Conservation (phyloP, 2,113 vertebrate species). For the Chlamydotis undulata region DNA sequence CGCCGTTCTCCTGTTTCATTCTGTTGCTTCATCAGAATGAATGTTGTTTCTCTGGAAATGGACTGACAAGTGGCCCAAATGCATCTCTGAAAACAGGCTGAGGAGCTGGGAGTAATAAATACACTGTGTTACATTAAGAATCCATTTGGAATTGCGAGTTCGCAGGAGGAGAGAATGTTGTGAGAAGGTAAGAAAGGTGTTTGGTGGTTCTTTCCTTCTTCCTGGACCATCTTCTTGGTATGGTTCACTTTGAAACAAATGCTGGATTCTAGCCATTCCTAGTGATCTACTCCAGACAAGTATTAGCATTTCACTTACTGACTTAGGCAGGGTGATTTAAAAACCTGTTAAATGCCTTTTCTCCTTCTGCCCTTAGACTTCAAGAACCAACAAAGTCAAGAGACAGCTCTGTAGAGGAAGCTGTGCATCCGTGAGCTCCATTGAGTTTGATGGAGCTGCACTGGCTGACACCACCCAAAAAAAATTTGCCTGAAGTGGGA, state of each 20-base stretch:
- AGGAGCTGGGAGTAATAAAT: not conserved
- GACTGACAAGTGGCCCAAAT: not conserved
- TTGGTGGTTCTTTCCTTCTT: not conserved
- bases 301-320: not conserved
- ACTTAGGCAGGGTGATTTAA: not conserved
- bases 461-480: not conserved
- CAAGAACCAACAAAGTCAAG: not conserved
- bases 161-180: not conserved
- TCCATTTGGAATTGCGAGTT: not conserved
- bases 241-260: not conserved
- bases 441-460: not conserved
- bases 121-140: not conserved
- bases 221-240: not conserved
- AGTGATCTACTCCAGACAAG: not conserved
- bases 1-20: fast-evolving
- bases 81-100: not conserved
- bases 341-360: not conserved
- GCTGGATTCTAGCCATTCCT: not conserved
- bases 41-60: not conserved
- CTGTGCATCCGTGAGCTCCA: not conserved
- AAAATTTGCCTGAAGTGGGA: not conserved
- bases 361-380: not conserved
- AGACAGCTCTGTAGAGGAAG: not conserved
- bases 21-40: not conserved
- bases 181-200: not conserved